A percentile compares a stretch with the other conserved stretches of the same genome.
phyloP scores from a whole-genome alignment of 2,797 vertebrate species.

The Chelonia mydas region DNA sequence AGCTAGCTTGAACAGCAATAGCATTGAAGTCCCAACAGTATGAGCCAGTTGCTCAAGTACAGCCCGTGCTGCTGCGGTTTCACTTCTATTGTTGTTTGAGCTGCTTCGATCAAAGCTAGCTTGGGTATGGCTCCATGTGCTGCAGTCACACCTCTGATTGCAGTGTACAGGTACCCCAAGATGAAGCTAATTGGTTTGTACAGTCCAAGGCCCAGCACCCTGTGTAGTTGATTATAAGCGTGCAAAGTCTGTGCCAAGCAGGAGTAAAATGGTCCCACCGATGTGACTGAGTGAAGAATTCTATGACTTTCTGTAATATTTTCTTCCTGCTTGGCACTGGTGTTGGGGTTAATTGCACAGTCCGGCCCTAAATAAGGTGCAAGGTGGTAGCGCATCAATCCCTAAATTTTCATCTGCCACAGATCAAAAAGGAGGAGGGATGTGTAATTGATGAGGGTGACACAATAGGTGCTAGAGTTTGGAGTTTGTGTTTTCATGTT shows the following conservation, averaged over 20 bases:
- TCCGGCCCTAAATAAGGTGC: not conserved
- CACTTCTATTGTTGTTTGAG: not conserved
- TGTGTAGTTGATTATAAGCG: slow-evolving; percentile 31
- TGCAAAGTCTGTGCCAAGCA: not conserved
- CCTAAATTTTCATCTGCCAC: slow-evolving; percentile 26
- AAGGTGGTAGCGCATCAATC: not conserved
- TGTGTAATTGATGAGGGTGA: slow-evolving; percentile 2
- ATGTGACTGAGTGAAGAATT: slow-evolving; percentile 20
- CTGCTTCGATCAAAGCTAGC: not conserved
- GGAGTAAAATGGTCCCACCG: not conserved
- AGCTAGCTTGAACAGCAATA: not conserved
- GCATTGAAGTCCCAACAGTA: not conserved
- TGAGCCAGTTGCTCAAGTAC: too few relatives aligned
- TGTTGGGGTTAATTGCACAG: not conserved
- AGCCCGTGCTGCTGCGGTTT: not conserved
- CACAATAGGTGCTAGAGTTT: not conserved
- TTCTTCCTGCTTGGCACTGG: not conserved
- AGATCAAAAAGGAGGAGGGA: not conserved
- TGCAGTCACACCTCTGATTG: not conserved
- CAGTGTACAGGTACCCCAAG: not conserved
- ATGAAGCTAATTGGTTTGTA: not conserved
- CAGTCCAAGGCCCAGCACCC: not conserved
- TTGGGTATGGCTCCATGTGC: not conserved
- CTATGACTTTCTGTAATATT: not conserved
- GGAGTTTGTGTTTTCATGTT: not conserved